These are phyloP conservation scores for Paramormyrops kingsleyae DNA, from an alignment of 2,113 vertebrate genomes.

Conservation along the genomic window DNA sequence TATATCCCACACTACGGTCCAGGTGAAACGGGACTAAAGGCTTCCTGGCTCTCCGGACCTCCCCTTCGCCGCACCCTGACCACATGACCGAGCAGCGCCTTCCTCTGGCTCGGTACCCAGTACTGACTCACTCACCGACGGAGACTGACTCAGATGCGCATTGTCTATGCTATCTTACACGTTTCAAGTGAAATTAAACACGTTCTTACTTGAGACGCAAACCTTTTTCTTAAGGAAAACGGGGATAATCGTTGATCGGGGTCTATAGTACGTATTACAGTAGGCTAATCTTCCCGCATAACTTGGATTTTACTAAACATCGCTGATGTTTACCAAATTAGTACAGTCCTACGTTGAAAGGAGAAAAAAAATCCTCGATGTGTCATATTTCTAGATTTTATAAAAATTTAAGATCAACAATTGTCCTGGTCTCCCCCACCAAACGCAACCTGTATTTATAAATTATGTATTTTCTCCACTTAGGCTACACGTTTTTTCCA, in stretches of 20 bases:
- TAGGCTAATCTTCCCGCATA: background rate
- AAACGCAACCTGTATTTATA: background rate
- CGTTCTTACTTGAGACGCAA: background rate
- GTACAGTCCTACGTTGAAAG: background rate
- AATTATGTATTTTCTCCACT: background rate
- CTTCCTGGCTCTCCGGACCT: slow-evolving; percentile 11
- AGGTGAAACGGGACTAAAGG: slow-evolving; percentile 31
- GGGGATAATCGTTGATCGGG: background rate
- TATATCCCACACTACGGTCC: background rate
- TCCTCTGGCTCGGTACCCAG: background rate
- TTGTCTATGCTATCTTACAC: background rate
- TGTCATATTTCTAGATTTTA: background rate
- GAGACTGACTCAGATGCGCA: background rate
- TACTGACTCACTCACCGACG: background rate
- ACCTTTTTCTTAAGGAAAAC: background rate
- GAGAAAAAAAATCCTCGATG: background rate
- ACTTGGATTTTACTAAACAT: background rate
- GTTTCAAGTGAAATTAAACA: background rate
- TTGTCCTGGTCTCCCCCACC: background rate
- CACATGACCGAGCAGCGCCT: slow-evolving; percentile 26
- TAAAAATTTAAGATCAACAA: background rate
- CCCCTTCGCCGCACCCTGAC: slow-evolving; percentile 28
- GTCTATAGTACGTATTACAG: background rate
- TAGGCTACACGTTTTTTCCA: background rate
- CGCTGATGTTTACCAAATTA: background rate